phyloP scores from a whole-genome alignment of 2,888 invertebrate genomes.

The Machimus rusticus region DNA sequence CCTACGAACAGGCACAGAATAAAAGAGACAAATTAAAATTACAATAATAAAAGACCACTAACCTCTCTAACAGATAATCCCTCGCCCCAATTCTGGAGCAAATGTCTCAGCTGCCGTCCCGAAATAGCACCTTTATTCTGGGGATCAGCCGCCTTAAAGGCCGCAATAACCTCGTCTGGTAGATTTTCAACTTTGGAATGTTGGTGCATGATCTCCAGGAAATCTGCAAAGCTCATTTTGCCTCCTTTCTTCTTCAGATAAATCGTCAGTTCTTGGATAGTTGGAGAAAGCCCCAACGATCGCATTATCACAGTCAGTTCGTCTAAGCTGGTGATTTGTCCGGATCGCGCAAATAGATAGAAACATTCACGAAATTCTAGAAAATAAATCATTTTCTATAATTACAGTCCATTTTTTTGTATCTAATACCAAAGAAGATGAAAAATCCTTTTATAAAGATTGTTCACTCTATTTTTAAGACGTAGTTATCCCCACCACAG shows the following conservation, averaged over 20 bases:
- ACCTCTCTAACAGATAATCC: conserved; percentile 76
- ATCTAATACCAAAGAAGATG: too few relatives aligned
- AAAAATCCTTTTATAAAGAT: too few relatives aligned
- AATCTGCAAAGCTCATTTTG: conserved; percentile 94
- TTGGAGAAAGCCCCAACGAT: conserved; percentile 92
- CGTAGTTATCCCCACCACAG: too few relatives aligned
- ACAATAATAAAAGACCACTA: not conserved
- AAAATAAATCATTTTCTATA: not conserved
- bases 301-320: conserved; percentile 94
- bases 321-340: conserved; percentile 86
- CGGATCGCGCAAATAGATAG: conserved; percentile 89
- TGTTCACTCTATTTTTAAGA: too few relatives aligned
- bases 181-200: conserved; percentile 71
- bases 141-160: conserved; percentile 86
- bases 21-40: not conserved
- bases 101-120: conserved; percentile 82
- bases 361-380: conserved; percentile 96
- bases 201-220: conserved; percentile 93
- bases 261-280: conserved; percentile 86
- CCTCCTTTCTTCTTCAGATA: conserved; percentile 82
- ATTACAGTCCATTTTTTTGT: not conserved
- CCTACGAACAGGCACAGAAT: conserved; percentile 61
- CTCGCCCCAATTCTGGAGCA: conserved; percentile 93
- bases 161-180: conserved; percentile 78
- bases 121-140: conserved; percentile 77